Conservation (phyloP, 2,888 invertebrate genomes). For the Noctua pronuba region DNA sequence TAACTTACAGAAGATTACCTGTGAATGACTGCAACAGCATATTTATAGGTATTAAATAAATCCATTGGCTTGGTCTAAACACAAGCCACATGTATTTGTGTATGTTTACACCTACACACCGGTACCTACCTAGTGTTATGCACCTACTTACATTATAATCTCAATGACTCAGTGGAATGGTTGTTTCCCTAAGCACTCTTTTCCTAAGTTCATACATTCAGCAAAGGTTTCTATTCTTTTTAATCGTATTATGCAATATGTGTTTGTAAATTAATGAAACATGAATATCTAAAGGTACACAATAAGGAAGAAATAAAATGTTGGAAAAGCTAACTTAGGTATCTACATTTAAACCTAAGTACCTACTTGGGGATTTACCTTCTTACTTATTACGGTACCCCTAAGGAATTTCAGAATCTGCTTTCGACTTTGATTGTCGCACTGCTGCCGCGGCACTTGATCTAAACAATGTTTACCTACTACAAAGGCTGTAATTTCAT, state of each 20-base stretch:
- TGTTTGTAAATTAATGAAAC: background rate
- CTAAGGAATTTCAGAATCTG: background rate
- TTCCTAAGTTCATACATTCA: conserved; percentile 12
- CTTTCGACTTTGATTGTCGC: conserved; percentile 15
- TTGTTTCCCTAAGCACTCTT: conserved; percentile 13
- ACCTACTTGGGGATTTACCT: background rate
- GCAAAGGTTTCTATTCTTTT: background rate
- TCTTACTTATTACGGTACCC: background rate
- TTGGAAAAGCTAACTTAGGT: background rate
- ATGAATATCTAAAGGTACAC: background rate
- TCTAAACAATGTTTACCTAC: conserved; percentile 8
- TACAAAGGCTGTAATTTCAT: conserved; percentile 5
- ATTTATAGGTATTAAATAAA: conserved; percentile 2
- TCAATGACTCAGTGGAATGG: conserved; percentile 18
- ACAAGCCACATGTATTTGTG: background rate
- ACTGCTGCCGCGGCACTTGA: background rate
- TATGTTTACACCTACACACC: conserved; percentile 4
- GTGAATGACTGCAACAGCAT: background rate
- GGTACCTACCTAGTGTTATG: background rate
- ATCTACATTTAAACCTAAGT: background rate
- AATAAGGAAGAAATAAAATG: background rate
- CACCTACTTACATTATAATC: background rate
- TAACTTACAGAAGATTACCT: background rate
- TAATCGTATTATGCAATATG: conserved; percentile 12
- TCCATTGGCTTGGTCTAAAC: conserved; percentile 7